Evolutionary conservation across 2,113 vertebrate genomes (phyloP).

Genomic region (Gambusia holbrooki): DNA sequence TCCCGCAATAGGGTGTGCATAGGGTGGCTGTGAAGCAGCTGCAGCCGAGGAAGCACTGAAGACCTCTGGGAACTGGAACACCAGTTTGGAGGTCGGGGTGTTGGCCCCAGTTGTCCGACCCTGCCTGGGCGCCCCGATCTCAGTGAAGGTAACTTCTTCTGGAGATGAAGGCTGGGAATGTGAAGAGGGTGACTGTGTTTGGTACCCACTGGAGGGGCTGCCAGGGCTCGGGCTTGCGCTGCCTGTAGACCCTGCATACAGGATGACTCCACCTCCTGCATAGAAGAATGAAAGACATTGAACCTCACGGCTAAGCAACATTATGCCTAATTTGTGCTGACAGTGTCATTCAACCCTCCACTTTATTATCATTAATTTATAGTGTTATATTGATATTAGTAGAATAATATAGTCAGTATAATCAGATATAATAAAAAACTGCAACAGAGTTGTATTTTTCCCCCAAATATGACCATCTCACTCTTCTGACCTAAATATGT

Average conservation of each 20-base stretch:
- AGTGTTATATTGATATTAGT: no score
- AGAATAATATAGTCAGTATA: no score
- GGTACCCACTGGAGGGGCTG: conserved; percentile 84
- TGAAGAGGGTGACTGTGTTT: conserved; percentile 81
- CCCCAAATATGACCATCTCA: no score
- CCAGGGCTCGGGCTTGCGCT: conserved; percentile 80
- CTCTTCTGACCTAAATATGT: no score
- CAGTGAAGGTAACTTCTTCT: conserved; percentile 82
- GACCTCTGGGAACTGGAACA: conserved; percentile 83
- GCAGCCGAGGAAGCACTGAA: conserved; percentile 58
- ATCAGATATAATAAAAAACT: no score
- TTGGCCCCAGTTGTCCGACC: conserved; percentile 37
- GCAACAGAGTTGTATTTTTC: no score
- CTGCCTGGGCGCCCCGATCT: conserved; percentile 76
- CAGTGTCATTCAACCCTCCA: background rate
- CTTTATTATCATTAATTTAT: background rate
- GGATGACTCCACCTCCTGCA: conserved; percentile 77
- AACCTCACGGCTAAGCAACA: background rate
- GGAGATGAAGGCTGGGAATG: conserved; percentile 84
- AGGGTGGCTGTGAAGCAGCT: conserved; percentile 67
- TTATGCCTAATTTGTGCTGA: background rate
- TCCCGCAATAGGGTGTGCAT: conserved; percentile 71
- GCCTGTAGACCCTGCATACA: conserved; percentile 80
- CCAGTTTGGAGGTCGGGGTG: conserved; percentile 74
- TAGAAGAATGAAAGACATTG: conserved; percentile 13